Base-by-base conservation (phyloP, 2,113 vertebrate genomes). In the Cepphus grylle region DNA sequence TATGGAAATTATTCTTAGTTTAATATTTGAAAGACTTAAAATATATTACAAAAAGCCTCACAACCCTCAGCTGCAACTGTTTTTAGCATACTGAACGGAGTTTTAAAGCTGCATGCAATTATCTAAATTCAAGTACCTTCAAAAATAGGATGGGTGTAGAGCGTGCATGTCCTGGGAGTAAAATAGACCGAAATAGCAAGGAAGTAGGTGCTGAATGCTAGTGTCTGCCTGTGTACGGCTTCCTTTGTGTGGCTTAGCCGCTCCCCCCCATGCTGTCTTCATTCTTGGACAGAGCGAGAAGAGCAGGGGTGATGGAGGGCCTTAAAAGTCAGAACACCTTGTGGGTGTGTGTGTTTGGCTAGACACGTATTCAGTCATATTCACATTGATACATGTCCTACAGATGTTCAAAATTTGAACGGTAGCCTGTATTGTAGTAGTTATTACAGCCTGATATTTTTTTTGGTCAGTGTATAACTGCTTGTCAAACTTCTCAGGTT, bases 401-500 rank as follows among this genome's bases (percentile, higher is more conserved):
- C 66, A 43, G 13, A 18, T 4, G 6, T 19, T 83, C 30, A 47
- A 40, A 43, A 26, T 11, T 7, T 11, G 27, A 71, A 20, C 2
- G 12, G 27, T 8, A 52, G 55, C 30, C 26, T 49, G 5, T 20
- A 4, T 22, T 19, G 20, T 3, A 22, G 38, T 22, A n/a, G 26
- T 5, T 47, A 9, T 4, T 59, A 9, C 50, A 72, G 56, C 38
- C 66, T 80, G 52, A 0, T 34, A 16, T 62, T 26, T 36, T 22
- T 22, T 77, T 56, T 50, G 76, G 36, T 43, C 34, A 8, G 8
- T 45, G 49, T 86, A 2, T 94, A 95, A 96, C 62, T 70, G 25
- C 78, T 95, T 94, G 53, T 96, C 66, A 42, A 63, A 81, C 62
- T 81, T 61, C 88, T 29, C 92, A 99, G 99, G 99, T 99, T 70